phyloP scores from a whole-genome alignment of 2,113 vertebrate genomes.

The Hystrix cristata region DNA sequence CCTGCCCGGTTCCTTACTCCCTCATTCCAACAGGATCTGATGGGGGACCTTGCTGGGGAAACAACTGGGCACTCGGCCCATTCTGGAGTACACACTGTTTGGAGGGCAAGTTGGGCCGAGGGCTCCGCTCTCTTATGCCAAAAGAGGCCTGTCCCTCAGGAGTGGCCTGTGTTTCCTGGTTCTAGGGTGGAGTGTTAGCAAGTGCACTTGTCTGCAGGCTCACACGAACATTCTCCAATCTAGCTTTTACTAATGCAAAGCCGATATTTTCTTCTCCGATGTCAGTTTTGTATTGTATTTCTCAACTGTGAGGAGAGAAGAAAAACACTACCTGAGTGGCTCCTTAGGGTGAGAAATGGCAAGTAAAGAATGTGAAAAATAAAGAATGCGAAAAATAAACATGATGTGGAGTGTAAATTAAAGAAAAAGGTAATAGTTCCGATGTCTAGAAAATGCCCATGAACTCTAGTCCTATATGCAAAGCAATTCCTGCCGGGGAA shows the following conservation, averaged over 20 bases:
- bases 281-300: not conserved
- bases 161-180: not conserved
- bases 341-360: not conserved
- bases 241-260: not conserved
- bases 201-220: not conserved
- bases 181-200: not conserved
- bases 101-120: too few relatives aligned
- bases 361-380: not conserved
- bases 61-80: not conserved
- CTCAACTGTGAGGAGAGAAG: not conserved
- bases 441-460: not conserved
- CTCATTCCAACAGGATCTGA: not conserved
- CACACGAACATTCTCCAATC: not conserved
- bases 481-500: not conserved
- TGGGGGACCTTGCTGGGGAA: too few relatives aligned
- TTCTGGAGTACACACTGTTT: not conserved
- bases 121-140: not conserved
- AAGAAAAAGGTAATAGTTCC: not conserved
- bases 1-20: not conserved
- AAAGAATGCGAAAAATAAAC: conserved; percentile 36
- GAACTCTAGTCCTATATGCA: not conserved
- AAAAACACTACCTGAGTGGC: not conserved
- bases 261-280: not conserved
- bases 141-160: not conserved
- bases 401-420: not conserved